These are phyloP conservation scores for Cotesia vestalis DNA, from an alignment of 1,140 invertebrate genomes.

Conservation along the genomic window DNA sequence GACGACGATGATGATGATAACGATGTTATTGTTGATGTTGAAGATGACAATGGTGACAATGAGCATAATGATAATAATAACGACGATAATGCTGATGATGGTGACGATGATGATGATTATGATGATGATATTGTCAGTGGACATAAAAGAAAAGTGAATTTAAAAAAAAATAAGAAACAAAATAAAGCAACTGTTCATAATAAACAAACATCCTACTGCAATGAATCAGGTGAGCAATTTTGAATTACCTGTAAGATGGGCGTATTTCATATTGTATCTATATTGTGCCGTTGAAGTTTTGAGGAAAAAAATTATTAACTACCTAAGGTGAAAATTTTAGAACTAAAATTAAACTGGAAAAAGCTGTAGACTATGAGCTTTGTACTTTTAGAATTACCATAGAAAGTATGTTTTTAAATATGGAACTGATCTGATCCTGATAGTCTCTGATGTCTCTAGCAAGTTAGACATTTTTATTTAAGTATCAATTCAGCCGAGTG, in stretches of 20 bases:
- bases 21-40: conserved; percentile 30
- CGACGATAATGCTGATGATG: conserved; percentile 25
- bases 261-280: too few species aligned
- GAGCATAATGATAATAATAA: conserved; percentile 1
- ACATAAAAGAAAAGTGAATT: conserved; percentile 6
- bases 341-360: too few species aligned
- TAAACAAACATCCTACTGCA: not conserved
- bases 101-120: conserved; percentile 15
- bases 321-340: too few species aligned
- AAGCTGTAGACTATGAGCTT: too few species aligned
- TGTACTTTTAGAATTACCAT: too few species aligned
- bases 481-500: too few species aligned
- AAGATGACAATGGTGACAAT: conserved; percentile 12
- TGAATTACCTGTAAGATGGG: not conserved
- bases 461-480: too few species aligned
- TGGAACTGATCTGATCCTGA: too few species aligned
- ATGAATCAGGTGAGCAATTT: not conserved
- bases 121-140: conserved; percentile 3
- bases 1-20: conserved; percentile 39
- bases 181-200: not conserved
- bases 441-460: too few species aligned
- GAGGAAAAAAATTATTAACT: too few species aligned
- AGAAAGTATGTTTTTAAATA: too few species aligned
- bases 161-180: not conserved
- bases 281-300: too few species aligned